phyloP scores from a whole-genome alignment of 2,797 vertebrate species.

The Amazonetta brasiliensis region DNA sequence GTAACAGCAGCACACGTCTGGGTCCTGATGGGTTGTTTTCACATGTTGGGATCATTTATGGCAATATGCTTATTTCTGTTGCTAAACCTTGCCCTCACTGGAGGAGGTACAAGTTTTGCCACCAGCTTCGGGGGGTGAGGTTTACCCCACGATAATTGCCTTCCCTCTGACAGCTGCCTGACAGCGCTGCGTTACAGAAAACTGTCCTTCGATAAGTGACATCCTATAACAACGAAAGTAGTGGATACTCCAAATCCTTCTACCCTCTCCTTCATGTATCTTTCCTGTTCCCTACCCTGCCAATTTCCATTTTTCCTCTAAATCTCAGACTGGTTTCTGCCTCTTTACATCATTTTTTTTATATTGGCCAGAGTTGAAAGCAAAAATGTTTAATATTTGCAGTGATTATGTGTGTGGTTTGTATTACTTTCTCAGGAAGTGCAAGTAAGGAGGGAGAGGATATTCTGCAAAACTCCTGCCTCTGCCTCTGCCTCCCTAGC shows the following conservation, averaged over 20 bases:
- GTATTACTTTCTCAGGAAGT: not conserved
- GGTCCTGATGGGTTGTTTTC: not conserved
- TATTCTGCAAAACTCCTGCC: not conserved
- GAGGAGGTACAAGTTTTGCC: not conserved
- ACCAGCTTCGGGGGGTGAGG: not conserved
- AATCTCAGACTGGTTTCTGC: not conserved
- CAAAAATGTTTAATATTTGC: not conserved
- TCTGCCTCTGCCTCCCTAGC: not conserved
- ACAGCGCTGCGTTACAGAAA: not conserved
- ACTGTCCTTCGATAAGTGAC: not conserved
- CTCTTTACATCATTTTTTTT: not conserved
- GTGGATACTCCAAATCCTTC: not conserved
- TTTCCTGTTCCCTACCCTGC: not conserved
- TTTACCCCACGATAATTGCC: accelerated
- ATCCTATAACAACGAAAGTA: not conserved
- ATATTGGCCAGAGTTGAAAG: not conserved
- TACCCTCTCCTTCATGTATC: not conserved
- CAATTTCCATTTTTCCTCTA: not conserved
- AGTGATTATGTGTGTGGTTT: not conserved
- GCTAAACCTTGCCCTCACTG: not conserved
- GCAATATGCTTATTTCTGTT: not conserved
- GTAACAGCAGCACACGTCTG: accelerated
- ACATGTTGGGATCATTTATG: not conserved
- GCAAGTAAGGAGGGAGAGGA: not conserved
- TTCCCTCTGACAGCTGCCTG: not conserved